Base-by-base conservation (phyloP, 92 coral and sea anemone genomes). In the Umimayanthus kanabou region DNA sequence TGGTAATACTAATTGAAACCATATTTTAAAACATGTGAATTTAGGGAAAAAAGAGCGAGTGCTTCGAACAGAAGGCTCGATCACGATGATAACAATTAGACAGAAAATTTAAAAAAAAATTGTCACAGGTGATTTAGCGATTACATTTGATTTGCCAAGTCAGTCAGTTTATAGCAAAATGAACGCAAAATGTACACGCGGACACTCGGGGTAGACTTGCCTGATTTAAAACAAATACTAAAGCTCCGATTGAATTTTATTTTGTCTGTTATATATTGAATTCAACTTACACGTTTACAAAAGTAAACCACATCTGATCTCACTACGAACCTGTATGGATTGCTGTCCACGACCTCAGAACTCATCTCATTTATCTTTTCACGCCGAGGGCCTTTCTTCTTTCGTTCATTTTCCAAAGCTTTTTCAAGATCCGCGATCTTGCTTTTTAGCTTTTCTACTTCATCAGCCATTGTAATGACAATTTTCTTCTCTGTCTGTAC, bases 261-360 rank as follows among this genome's bases (percentile, higher is more conserved):
- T 23, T 0, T 20, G 37, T 29, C 53, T 29, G 23, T 23, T 14
- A 57, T 20, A 71, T 71, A 2, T 9, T 23, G 25, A 15, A 55
- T 2, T 29, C 47, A 9, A 47, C 42, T 80, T 74, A 85, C 81
- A 85, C 73, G 47, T 85, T 78, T 39, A 26, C 16, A 39, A 80
- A 75, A 74, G 49, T 74, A 74, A 74, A 39, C 79, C 49, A 33
- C 79, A 74, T 49, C 79, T n/a, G 5, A 9, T 22, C 47, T 45
- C 87, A 26, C 9, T 13, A 83, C 87, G 43, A 42, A 96, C 99
- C 99, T 96, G 92, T 96, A 96, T 4, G 99, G 99, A 92, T 96
- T 96, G 66, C 95, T 92, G 79, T 96, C 99, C 9, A 96, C 98
- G 4, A 96, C 99, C 80, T 96, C 99, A 15, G 97, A 89, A 28